These are phyloP conservation scores for Xanthia icteritia DNA, from an alignment of 2,888 invertebrate genomes.

Conservation along the genomic window DNA sequence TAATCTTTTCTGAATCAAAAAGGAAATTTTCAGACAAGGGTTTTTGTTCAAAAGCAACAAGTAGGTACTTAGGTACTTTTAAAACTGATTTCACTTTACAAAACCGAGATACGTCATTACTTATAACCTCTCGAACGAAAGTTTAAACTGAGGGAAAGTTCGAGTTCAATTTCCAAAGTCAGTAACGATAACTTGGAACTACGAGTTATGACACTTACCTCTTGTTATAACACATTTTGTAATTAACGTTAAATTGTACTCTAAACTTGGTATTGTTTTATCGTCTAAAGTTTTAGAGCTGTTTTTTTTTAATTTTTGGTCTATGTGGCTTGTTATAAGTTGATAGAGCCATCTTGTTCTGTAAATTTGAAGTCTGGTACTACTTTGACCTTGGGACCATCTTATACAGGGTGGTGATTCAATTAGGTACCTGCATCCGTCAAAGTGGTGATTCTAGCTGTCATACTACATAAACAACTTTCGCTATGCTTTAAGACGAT, in stretches of 20 bases:
- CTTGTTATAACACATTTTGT: conserved; percentile 42
- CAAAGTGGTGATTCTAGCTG: too few relatives aligned
- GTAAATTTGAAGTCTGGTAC: neutral
- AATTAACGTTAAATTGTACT: conserved; percentile 33
- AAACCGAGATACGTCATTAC: conserved; percentile 26
- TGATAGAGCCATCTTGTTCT: neutral
- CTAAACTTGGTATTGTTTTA: conserved; percentile 9
- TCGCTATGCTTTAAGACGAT: too few relatives aligned
- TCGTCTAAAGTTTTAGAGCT: conserved; percentile 6
- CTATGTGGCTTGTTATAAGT: conserved; percentile 3
- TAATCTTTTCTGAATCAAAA: conserved; percentile 42
- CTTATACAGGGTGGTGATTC: too few relatives aligned
- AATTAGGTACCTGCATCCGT: too few relatives aligned
- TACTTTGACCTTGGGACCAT: neutral
- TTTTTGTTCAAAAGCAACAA: conserved; percentile 43
- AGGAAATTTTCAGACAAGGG: conserved; percentile 32
- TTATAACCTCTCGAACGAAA: conserved; percentile 28
- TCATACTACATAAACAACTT: too few relatives aligned
- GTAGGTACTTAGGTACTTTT: conserved; percentile 41
- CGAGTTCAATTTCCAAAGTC: conserved; percentile 22
- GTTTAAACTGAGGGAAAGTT: conserved; percentile 38
- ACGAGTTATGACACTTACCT: conserved; percentile 41
- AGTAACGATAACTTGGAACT: conserved; percentile 35
- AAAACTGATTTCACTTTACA: conserved; percentile 52
- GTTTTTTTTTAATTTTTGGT: neutral